Percentiles rank a stretch among this genome's conserved stretches.
Evolutionary conservation across 1,140 invertebrate genomes (phyloP).

Genomic region (Drosophila carrolli): DNA sequence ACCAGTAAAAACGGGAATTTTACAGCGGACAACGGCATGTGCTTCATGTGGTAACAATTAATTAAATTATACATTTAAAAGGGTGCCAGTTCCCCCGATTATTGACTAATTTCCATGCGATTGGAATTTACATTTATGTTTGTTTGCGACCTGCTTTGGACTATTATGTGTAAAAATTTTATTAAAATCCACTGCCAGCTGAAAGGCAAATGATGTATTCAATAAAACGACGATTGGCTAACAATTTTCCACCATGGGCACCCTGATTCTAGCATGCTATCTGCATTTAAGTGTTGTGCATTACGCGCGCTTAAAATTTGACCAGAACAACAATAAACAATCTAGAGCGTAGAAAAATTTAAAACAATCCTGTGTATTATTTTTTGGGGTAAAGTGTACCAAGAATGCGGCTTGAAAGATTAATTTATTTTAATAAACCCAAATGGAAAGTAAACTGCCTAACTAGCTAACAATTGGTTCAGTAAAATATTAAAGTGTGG

Average conservation of each 20-base stretch:
- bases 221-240: conserved; percentile 27
- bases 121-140: conserved; percentile 35
- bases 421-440: no score
- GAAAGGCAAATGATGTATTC: conserved; percentile 53
- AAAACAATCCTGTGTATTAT: conserved; percentile 1
- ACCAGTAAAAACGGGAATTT: conserved; percentile 55
- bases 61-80: conserved; percentile 34
- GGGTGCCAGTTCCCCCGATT: conserved; percentile 28
- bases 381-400: not conserved
- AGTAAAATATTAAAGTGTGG: no score
- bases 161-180: conserved; percentile 32
- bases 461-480: no score
- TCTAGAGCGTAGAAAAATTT: conserved; percentile 29
- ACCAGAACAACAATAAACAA: conserved; percentile 34
- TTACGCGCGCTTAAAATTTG: conserved; percentile 37
- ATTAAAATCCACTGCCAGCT: conserved; percentile 72
- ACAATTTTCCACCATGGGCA: conserved; percentile 19
- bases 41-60: conserved; percentile 42
- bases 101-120: conserved; percentile 30
- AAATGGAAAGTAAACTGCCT: no score
- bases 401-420: no score
- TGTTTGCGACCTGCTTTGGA: conserved; percentile 30
- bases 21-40: conserved; percentile 51
- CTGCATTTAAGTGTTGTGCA: conserved; percentile 52
- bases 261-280: conserved; percentile 41